Conservation (phyloP, 2,113 vertebrate genomes). For the Ceratotherium simum region DNA sequence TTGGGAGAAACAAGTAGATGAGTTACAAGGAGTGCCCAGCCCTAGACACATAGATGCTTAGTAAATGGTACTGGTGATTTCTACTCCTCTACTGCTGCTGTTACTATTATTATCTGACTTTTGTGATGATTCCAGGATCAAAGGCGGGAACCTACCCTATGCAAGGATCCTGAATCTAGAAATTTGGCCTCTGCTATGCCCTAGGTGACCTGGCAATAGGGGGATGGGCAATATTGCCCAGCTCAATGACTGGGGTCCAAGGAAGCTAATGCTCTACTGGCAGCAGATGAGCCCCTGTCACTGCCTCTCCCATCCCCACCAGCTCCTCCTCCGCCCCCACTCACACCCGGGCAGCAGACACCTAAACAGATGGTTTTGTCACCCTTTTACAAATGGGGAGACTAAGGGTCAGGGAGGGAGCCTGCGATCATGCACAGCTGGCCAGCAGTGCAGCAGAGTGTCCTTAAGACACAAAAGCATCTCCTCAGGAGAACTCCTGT, state of each 20-base stretch:
- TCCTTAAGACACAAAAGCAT: background rate
- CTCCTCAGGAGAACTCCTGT: background rate
- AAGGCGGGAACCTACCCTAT: background rate
- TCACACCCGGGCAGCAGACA: background rate
- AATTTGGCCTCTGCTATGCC: background rate
- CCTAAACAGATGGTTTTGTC: background rate
- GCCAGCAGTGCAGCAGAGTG: background rate
- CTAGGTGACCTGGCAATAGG: background rate
- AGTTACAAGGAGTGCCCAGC: background rate
- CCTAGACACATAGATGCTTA: background rate
- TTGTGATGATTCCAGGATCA: background rate
- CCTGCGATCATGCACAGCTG: background rate
- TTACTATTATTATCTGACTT: background rate
- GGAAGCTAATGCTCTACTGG: background rate
- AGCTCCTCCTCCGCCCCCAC: background rate
- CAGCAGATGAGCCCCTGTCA: background rate
- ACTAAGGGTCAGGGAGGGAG: background rate
- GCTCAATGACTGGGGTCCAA: background rate
- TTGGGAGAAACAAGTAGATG: background rate
- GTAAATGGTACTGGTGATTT: background rate
- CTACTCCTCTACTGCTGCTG: background rate
- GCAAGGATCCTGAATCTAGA: background rate
- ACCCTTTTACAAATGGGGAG: background rate
- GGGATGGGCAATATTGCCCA: background rate
- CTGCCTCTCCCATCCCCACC: background rate